Evolutionary conservation across 2,888 invertebrate species (phyloP), one percentile per base, ranked within the genome.

Genomic region (Scaptodrosophila latifasciaeformis): DNA sequence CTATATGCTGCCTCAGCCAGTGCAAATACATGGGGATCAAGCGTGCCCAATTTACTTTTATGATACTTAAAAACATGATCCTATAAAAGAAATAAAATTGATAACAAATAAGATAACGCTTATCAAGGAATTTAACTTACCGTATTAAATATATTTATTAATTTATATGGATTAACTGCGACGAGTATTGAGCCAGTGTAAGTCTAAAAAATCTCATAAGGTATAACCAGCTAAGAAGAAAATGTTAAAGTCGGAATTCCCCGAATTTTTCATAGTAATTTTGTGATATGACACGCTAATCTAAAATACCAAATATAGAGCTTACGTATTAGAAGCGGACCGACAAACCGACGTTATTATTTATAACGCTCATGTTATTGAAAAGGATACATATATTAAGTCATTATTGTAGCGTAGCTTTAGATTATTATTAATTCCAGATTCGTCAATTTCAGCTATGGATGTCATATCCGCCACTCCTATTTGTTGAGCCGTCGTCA

Each of bases 91-190:
- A 56, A 40, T 24, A 52, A 35, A 40, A 4, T 30, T 40, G 3
- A 49, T 30, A 5, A 29, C 19, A 19, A 18, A 10, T 19, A 18
- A 15, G 12, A 27, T 9, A 12, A 17, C n/a, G n/a, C n/a, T n/a
- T n/a, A 48, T 10, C 3, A 37, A 9, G 17, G 18, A 37, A 4
- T n/a, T 40, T 21, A 39, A 13, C 48, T 93, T 88, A 95, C 96
- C 90, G 92, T 90, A 70, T 92, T 92, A 87, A 96, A 96, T 85
- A 93, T 93, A 87, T 93, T 93, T 81, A 96, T 89, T 84, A 93
- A 93, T 88, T 96, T 96, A 89, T 96, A 96, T 2, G 96, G 96
- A 88, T 96, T 96, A 72, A 96, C 96, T 77, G 96, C 96, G 77
- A 96, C 93, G 83, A 96, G 89, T 87, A 96, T 96, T 58, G 95